Conservation (phyloP, 1,140 invertebrate genomes). For the Lasaia peninsularis region DNA sequence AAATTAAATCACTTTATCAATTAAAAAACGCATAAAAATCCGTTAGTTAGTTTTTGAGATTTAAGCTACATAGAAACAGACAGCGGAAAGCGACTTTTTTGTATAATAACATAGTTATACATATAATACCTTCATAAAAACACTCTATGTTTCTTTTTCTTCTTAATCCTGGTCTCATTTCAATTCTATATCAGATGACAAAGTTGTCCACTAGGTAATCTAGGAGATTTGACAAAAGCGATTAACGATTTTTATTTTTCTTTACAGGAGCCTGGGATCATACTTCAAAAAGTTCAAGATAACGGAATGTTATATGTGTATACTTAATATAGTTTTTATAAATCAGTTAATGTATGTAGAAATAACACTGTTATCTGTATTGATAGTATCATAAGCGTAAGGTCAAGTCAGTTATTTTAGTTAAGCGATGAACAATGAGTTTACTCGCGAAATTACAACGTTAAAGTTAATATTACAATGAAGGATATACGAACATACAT, state of each 20-base stretch:
- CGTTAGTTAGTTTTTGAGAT: too few species aligned
- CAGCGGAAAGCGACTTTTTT: too few species aligned
- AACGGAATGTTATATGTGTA: background rate
- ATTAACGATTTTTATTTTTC: background rate
- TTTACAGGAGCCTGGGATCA: background rate
- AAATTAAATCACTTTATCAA: too few species aligned
- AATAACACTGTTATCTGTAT: background rate
- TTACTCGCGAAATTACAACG: conserved; percentile 1
- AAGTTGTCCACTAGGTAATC: too few species aligned
- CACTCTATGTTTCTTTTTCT: too few species aligned
- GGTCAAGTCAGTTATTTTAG: conserved; percentile 15
- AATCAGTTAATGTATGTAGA: background rate
- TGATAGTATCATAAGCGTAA: background rate
- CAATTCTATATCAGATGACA: too few species aligned
- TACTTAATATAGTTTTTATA: background rate
- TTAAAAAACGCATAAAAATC: too few species aligned
- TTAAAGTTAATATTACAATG: conserved; percentile 23
- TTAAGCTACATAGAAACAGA: too few species aligned
- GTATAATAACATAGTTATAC: too few species aligned
- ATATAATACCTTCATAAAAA: too few species aligned
- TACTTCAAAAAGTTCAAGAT: background rate
- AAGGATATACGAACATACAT: conserved; percentile 20
- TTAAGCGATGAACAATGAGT: background rate
- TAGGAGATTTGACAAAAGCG: too few species aligned
- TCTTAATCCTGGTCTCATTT: too few species aligned